Conservation (phyloP, 2,888 invertebrate genomes). For the Alentia gelatinosa region DNA sequence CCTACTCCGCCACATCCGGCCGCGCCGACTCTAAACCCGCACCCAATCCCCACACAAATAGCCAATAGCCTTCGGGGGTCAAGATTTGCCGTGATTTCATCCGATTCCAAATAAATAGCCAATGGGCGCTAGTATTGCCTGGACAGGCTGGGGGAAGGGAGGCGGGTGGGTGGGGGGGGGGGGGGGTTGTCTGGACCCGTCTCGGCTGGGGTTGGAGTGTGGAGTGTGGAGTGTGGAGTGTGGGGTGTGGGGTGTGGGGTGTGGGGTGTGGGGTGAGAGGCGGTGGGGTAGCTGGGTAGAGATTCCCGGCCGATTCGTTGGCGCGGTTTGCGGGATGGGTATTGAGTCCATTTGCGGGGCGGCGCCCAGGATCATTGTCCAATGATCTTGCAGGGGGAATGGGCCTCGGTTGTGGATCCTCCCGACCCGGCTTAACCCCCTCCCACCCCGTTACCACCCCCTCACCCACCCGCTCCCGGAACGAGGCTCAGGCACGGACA, state of each 20-base stretch:
- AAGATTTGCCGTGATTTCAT: slow-evolving; percentile 24
- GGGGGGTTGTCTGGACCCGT: too few relatives aligned
- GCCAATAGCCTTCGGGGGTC: slow-evolving; percentile 21
- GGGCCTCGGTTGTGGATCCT: not conserved
- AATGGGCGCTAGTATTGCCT: not conserved
- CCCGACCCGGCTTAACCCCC: too few relatives aligned
- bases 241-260: not conserved
- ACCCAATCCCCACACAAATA: slow-evolving; percentile 43
- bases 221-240: not conserved
- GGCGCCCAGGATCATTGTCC: slow-evolving; percentile 6
- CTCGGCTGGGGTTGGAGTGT: too few relatives aligned
- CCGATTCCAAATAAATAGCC: slow-evolving; percentile 45
- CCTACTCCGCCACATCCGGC: not conserved
- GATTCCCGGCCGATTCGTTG: not conserved
- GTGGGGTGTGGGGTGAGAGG: too few relatives aligned
- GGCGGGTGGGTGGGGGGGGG: not conserved
- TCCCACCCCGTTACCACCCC: not conserved
- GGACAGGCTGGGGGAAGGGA: not conserved
- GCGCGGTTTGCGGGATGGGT: not conserved
- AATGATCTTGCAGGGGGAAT: slow-evolving; percentile 2
- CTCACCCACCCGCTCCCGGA: not conserved
- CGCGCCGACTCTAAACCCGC: not conserved
- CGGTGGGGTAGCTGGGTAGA: not conserved
- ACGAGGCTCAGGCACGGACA: not conserved
- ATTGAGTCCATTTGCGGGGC: slow-evolving; percentile 39